Evolutionary conservation across 2,888 invertebrate genomes (phyloP).

Genomic region (Parochlus steinenii): DNA sequence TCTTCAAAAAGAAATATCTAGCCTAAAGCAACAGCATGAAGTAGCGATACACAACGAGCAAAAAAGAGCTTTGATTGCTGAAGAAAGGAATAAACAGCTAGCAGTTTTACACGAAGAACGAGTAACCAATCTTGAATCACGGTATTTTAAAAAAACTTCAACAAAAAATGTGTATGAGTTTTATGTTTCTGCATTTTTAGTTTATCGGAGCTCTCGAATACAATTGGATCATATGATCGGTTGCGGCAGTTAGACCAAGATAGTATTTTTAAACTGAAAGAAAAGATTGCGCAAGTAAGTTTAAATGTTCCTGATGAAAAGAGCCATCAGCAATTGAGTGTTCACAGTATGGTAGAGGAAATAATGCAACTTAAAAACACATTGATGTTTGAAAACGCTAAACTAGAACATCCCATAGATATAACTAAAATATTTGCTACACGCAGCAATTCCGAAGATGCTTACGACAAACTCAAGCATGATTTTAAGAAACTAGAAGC

Average conservation of each 20-base stretch:
- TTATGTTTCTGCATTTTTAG: too few relatives aligned
- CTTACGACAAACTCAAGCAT: slow-evolving; percentile 40
- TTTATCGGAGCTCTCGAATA: slow-evolving; percentile 61
- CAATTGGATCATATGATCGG: slow-evolving; percentile 61
- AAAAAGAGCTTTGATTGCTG: slow-evolving; percentile 51
- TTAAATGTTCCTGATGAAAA: slow-evolving; percentile 13
- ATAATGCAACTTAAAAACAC: slow-evolving; percentile 45
- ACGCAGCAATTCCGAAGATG: slow-evolving; percentile 34
- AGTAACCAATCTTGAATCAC: slow-evolving; percentile 56
- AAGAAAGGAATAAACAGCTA: slow-evolving; percentile 48
- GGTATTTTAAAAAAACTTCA: too few relatives aligned
- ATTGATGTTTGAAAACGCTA: slow-evolving; percentile 41
- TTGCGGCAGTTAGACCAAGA: slow-evolving; percentile 53
- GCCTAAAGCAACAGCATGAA: slow-evolving; percentile 55
- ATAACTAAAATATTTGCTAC: slow-evolving; percentile 36
- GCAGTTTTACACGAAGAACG: slow-evolving; percentile 58
- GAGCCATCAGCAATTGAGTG: slow-evolving; percentile 32
- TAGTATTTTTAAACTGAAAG: slow-evolving; percentile 45
- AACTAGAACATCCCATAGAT: slow-evolving; percentile 41
- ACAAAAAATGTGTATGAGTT: too few relatives aligned
- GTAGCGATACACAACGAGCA: slow-evolving; percentile 56
- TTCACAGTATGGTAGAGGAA: slow-evolving; percentile 42
- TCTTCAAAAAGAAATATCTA: slow-evolving; percentile 54
- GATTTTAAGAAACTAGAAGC: slow-evolving; percentile 32
- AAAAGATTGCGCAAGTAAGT: slow-evolving; percentile 21